Evolutionary conservation across 2,113 vertebrate species (phyloP).

Genomic region (Cyprinodon tularosa): DNA sequence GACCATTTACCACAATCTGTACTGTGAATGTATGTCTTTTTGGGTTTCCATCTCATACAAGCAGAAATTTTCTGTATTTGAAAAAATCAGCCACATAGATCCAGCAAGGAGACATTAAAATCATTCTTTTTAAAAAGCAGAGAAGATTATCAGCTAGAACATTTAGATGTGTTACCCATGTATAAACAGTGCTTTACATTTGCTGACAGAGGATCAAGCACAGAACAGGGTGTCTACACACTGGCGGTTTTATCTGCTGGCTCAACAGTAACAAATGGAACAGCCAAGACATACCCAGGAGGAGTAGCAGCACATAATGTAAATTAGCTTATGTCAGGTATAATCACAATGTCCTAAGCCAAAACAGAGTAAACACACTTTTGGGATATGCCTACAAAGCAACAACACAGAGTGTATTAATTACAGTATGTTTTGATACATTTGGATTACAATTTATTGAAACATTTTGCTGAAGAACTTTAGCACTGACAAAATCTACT

Average conservation of each 20-base stretch:
- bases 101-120: neutral
- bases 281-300: slow-evolving; percentile 45
- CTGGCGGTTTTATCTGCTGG: slow-evolving; percentile 50
- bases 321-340: slow-evolving; percentile 64
- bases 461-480: slow-evolving; percentile 49
- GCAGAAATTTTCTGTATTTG: neutral
- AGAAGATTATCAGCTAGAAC: neutral
- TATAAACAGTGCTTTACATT: slow-evolving; percentile 37
- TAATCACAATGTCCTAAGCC: slow-evolving; percentile 69
- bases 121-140: neutral
- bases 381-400: slow-evolving; percentile 23
- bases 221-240: slow-evolving; percentile 36
- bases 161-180: slow-evolving; percentile 17
- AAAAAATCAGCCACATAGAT: neutral
- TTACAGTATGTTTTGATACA: neutral
- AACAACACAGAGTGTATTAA: neutral
- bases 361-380: slow-evolving; percentile 24
- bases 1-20: too few species aligned
- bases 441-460: neutral
- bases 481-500: slow-evolving; percentile 51
- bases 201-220: slow-evolving; percentile 38
- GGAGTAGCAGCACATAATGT: slow-evolving; percentile 46
- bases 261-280: slow-evolving; percentile 71
- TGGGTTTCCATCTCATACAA: neutral
- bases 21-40: neutral